Evolutionary conservation across 1,140 invertebrate genomes (phyloP).

Genomic region (Drosophila sucinea): DNA sequence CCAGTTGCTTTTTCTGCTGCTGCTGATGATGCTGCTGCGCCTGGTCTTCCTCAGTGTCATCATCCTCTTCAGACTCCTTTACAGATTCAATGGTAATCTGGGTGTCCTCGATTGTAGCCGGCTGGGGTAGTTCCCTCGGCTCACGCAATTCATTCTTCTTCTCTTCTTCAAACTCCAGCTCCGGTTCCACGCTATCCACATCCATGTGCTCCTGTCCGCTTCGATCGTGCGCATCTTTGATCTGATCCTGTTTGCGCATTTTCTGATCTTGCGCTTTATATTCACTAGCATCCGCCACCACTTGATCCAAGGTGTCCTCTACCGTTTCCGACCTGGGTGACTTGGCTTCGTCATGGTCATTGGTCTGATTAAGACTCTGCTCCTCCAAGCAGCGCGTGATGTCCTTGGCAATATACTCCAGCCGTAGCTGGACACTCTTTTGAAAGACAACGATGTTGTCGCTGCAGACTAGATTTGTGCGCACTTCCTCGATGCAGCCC

Average conservation of each 20-base stretch:
- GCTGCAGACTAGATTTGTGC: slow-evolving; percentile 88
- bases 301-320: not conserved
- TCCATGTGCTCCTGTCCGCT: slow-evolving; percentile 34
- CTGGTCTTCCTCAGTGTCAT: slow-evolving; percentile 50
- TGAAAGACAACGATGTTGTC: slow-evolving; percentile 93
- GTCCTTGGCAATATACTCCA: slow-evolving; percentile 93
- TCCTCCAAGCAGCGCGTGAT: slow-evolving; percentile 59
- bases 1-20: not conserved
- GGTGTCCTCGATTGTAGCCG: slow-evolving; percentile 47
- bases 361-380: slow-evolving; percentile 20
- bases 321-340: slow-evolving; percentile 9
- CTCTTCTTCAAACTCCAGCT: slow-evolving; percentile 21
- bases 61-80: slow-evolving; percentile 67
- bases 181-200: slow-evolving; percentile 32
- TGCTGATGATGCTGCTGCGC: not conserved
- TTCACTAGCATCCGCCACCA: not conserved
- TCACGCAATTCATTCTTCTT: slow-evolving; percentile 27
- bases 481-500: slow-evolving; percentile 95
- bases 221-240: slow-evolving; percentile 13
- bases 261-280: too few relatives aligned
- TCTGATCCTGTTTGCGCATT: slow-evolving; percentile 17
- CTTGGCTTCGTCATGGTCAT: not conserved
- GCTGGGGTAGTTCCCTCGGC: slow-evolving; percentile 20
- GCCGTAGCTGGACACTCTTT: slow-evolving; percentile 95
- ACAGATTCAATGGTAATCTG: slow-evolving; percentile 69